Conservation (phyloP, 2,797 vertebrate genomes). For the Huso huso region DNA sequence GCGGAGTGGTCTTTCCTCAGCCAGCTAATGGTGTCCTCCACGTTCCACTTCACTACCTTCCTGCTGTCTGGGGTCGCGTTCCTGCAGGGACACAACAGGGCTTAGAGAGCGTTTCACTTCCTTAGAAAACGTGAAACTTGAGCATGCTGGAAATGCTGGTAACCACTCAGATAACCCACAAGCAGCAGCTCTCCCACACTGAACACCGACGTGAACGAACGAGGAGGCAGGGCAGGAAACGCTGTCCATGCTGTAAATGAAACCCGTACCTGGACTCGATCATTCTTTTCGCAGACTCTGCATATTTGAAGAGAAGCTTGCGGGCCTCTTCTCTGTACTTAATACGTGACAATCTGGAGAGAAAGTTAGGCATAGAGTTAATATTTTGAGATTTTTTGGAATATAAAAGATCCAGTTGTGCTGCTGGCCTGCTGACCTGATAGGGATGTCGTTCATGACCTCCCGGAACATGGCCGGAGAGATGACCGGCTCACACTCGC, state of each 20-base stretch:
- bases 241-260: not conserved
- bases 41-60: conserved; percentile 97
- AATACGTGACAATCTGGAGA: conserved; percentile 82
- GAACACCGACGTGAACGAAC: not conserved
- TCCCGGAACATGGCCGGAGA: conserved; percentile 97
- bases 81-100: conserved; percentile 44
- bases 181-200: not conserved
- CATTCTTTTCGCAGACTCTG: conserved; percentile 90
- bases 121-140: too few species aligned
- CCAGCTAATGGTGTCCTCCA: conserved; percentile 97
- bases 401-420: too few species aligned
- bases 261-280: conserved; percentile 87
- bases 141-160: too few species aligned
- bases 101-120: too few species aligned
- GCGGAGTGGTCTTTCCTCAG: conserved; percentile 89
- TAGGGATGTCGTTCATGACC: conserved; percentile 98
- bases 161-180: too few species aligned
- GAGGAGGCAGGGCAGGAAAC: not conserved
- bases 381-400: too few species aligned
- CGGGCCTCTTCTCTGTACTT: conserved; percentile 96
- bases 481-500: conserved; percentile 85
- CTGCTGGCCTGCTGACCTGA: conserved; percentile 63
- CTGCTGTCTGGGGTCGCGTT: conserved; percentile 91
- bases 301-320: conserved; percentile 88
- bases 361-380: not conserved